Evolutionary conservation across 1,140 invertebrate species (phyloP).

Genomic region (Steinernema feltiae): DNA sequence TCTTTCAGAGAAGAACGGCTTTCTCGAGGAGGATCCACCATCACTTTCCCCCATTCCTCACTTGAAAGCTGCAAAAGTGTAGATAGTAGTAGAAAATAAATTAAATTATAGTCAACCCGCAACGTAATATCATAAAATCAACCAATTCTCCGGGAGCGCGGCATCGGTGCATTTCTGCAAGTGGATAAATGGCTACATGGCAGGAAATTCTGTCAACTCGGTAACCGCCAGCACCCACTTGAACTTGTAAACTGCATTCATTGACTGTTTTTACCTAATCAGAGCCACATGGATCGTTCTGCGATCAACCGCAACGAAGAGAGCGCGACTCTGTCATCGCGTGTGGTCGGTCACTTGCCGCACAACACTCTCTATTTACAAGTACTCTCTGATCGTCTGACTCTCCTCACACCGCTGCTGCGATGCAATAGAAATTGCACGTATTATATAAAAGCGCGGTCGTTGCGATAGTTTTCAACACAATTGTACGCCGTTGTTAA

Average conservation of each 20-base stretch:
- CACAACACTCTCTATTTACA: background rate
- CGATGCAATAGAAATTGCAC: background rate
- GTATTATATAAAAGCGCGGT: background rate
- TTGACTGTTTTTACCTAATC: too few species aligned
- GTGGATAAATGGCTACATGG: too few species aligned
- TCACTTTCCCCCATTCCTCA: background rate
- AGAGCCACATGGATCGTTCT: too few species aligned
- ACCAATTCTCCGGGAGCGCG: too few species aligned
- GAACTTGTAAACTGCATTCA: too few species aligned
- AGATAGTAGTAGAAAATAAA: background rate
- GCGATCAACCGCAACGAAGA: too few species aligned
- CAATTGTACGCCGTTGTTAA: background rate
- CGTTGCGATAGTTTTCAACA: background rate
- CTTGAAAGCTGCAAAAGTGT: background rate
- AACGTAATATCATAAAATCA: too few species aligned
- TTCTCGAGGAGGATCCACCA: background rate
- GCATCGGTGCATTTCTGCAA: too few species aligned
- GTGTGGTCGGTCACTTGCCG: background rate
- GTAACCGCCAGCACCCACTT: too few species aligned
- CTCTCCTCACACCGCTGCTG: background rate
- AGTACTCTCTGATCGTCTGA: constrained; percentile 6
- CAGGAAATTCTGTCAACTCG: too few species aligned
- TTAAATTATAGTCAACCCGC: background rate
- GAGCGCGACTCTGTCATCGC: too few species aligned
- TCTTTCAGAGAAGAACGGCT: constrained; percentile 3